A percentile compares a stretch with the other conserved stretches of the same genome.
Evolutionary conservation across 2,113 vertebrate species (phyloP).

Genomic region (Mormoops blainvillei): DNA sequence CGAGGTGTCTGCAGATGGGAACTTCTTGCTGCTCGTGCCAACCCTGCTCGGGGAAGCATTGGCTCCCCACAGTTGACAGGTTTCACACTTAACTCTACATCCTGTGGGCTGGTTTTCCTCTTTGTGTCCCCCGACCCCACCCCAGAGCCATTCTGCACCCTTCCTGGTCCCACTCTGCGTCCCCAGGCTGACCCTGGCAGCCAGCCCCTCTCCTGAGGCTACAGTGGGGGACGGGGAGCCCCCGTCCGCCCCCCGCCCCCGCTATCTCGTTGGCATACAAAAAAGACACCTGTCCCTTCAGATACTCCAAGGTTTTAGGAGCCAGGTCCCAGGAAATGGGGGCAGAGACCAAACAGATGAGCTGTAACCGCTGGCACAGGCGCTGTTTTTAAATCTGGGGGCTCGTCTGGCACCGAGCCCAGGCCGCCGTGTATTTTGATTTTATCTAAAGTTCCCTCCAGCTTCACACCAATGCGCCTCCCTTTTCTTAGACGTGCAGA

Average conservation of each 20-base stretch:
- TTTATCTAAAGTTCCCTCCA: background rate
- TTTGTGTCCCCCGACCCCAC: accelerated
- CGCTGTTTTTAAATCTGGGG: background rate
- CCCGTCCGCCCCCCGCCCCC: background rate
- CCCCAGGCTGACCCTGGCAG: background rate
- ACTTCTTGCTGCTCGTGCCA: accelerated
- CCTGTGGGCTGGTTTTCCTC: background rate
- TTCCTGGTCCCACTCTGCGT: background rate
- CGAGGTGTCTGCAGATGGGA: accelerated
- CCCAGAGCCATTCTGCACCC: too few relatives aligned
- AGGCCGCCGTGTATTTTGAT: background rate
- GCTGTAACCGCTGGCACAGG: background rate
- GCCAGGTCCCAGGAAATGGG: background rate
- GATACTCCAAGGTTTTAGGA: background rate
- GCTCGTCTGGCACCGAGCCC: background rate
- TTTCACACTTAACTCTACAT: background rate
- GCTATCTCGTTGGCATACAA: background rate
- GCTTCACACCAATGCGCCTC: background rate
- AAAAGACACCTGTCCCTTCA: background rate
- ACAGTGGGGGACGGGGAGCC: too few relatives aligned
- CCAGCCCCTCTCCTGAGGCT: background rate
- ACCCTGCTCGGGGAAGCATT: background rate
- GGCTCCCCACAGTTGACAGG: accelerated
- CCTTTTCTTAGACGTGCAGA: background rate
- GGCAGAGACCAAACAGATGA: background rate